Evolutionary conservation across 2,113 vertebrate species (phyloP), one percentile per base, ranked within the genome.

Genomic region (Oreochromis spilurus): DNA sequence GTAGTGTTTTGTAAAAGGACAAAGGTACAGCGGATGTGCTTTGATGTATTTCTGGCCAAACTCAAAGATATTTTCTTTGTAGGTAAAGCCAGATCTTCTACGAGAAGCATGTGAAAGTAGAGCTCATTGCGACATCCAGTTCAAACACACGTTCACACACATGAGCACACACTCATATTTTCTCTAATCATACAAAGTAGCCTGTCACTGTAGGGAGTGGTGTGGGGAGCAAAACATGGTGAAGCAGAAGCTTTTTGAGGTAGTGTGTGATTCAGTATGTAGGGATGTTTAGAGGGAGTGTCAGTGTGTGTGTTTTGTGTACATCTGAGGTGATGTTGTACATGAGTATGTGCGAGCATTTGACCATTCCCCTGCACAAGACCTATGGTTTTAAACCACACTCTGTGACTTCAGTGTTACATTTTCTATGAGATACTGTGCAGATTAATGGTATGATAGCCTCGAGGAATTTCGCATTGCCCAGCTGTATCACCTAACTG

Each of bases 151-250:
- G 5, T 60, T 60, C 26, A 72, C 60, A 82, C 82, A 85, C 31
- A 55, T 52, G 24, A 60, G 3, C 29, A 11, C 58, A 62, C 38
- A 40, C 34, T 38, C 34, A 38, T 0, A 45, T 45, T 45, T 13
- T 45, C 43, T 45, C 13, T 14, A 54, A 24, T 24, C 16, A 26
- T 50, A 90, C 38, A 84, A 58, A 87, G 84, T 54, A 58, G 89
- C 48, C 58, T 87, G 89, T 84, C 54, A 89, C 19, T 86, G 65
- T 2, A 85, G 87, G 92, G 84, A 87, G 91, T 85, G 92, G 89
- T 90, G 29, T 79, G 60, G 10, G 48, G n/a, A 72, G 34, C 84
- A 77, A 89, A 52, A 84, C 58, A 86, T 38, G 45, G 79, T 19
- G 48, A 86, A 88, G 80, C 65, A 88, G 54, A 82, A 83, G 43